Evolutionary conservation across 2,888 invertebrate genomes (phyloP).

Genomic region (Thymelicus acteon): DNA sequence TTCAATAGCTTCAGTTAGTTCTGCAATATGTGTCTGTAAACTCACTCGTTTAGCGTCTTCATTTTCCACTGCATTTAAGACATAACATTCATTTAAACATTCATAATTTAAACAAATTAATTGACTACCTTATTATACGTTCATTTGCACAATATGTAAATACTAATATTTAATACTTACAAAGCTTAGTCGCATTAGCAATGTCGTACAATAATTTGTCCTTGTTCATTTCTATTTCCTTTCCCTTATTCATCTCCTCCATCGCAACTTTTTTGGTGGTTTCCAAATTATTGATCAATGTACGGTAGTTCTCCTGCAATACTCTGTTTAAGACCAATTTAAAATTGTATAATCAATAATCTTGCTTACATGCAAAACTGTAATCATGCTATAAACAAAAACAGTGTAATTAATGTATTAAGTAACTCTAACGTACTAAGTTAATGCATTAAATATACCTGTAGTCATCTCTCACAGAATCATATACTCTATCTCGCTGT

Average conservation of each 20-base stretch:
- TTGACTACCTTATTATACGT: no score
- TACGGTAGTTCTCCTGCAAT: conserved; percentile 84
- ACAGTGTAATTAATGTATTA: no score
- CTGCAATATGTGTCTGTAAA: conserved; percentile 82
- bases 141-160: no score
- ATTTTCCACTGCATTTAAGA: conserved; percentile 67
- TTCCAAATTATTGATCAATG: conserved; percentile 85
- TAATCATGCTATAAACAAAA: no score
- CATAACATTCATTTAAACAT: neutral
- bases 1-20: conserved; percentile 84
- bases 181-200: conserved; percentile 65
- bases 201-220: conserved; percentile 85
- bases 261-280: conserved; percentile 87
- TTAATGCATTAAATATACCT: conserved; percentile 48
- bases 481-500: conserved; percentile 87
- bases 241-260: conserved; percentile 88
- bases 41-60: conserved; percentile 80
- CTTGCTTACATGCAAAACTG: no score
- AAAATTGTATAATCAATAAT: neutral
- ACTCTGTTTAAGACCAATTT: conserved; percentile 64
- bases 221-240: conserved; percentile 85
- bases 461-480: conserved; percentile 85
- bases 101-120: no score
- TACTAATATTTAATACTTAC: conserved; percentile 54
- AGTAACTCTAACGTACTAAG: no score